Base-by-base conservation (phyloP, 1,140 invertebrate species). In the Lepeophtheirus salmonis region DNA sequence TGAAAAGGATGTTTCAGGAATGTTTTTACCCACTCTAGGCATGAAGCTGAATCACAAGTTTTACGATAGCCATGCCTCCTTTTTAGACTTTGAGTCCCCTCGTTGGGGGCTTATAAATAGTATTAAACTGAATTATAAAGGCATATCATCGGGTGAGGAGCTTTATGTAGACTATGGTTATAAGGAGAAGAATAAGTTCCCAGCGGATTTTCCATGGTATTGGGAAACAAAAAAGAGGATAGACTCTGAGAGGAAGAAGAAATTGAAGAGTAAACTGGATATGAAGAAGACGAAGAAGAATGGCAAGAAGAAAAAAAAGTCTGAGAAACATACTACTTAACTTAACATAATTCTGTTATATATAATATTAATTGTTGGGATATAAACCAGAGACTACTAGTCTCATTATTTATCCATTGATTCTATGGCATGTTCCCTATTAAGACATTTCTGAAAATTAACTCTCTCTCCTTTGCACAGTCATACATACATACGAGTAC, bases 141-240 rank as follows among this genome's bases (percentile, higher is more conserved):
- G 12, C 2, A 21, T 57, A 13, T n/a, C n/a, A 17, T 12, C 55
- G 2, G 55, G 26, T 10, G 26, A 24, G 16, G 24, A 57, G 26
- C 23, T 57, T 2, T 57, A 23, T 16, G 26, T 16, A 2, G 21
- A 57, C 14, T 57, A 57, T 57, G 55, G 55, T 2, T 57, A 57
- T 30, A 3, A 41, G 30, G n/a, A 12, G 14, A 30, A 48, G 20
- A 21, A 14, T 1, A 23, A 57, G 1, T 57, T 57, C 21, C 55
- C 55, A 2, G 55, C 23, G 2, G 55, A 57, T 41, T 57, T 57
- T n/a, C 55, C n/a, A 26, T 57, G 55, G 55, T 57, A 30, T 41
- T 30, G 26, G 23, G 55, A 57, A 17, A n/a, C 21, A 18, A 50
- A 41, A 17, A 17, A 30, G 13, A 12, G 13, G 13, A 16, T 57